Evolutionary conservation across 2,797 vertebrate species (phyloP).

Genomic region (Gallinago nigripennis): DNA sequence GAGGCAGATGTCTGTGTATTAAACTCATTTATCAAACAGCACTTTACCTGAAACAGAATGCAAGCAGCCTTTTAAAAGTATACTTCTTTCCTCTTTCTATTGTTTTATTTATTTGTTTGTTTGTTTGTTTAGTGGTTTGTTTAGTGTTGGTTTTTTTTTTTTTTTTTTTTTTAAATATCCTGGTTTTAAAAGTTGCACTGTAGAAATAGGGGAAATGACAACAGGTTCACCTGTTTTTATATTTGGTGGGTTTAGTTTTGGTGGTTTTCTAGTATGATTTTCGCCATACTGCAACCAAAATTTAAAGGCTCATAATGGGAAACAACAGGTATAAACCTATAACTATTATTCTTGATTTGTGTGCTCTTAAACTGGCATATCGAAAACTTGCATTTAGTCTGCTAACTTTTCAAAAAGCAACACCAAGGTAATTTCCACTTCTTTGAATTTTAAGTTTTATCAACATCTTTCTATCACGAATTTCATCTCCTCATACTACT

Average conservation of each 20-base stretch:
- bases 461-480: not conserved
- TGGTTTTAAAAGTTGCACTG: not conserved
- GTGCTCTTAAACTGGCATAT: not conserved
- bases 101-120: too few species aligned
- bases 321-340: not conserved
- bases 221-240: fast-evolving
- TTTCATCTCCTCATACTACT: not conserved
- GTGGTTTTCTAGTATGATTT: not conserved
- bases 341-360: not conserved
- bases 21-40: slow-evolving; percentile 22
- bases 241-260: fast-evolving
- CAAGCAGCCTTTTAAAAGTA: not conserved
- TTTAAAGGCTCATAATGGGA: not conserved
- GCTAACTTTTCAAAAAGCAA: not conserved
- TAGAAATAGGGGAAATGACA: not conserved
- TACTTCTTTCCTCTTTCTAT: not conserved
- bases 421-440: not conserved
- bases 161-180: not conserved
- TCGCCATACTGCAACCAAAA: not conserved
- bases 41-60: not conserved
- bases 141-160: too few species aligned
- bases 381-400: not conserved
- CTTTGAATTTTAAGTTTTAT: not conserved
- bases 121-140: not conserved
- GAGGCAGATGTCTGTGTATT: not conserved